Conservation (phyloP, 2,797 vertebrate species). For the Sciurus carolinensis region DNA sequence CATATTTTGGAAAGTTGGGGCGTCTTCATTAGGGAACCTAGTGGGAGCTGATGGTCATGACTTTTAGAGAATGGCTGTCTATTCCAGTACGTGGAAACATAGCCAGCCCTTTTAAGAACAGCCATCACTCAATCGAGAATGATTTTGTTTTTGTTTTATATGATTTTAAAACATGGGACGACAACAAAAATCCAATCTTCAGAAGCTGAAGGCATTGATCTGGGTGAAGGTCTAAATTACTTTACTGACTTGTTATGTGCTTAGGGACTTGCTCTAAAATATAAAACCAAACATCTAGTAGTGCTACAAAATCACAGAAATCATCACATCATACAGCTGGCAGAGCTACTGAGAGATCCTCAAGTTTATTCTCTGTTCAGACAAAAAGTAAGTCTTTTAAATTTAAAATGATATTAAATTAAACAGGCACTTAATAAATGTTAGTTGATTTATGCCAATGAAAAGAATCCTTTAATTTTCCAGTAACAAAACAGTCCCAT, state of each 20-base stretch:
- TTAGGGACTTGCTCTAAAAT: constrained; percentile 69
- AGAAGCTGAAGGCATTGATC: constrained; percentile 61
- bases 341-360: neutral
- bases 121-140: constrained; percentile 55
- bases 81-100: neutral
- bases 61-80: neutral
- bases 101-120: constrained; percentile 37
- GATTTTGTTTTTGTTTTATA: constrained; percentile 69
- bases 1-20: neutral
- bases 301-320: constrained; percentile 28
- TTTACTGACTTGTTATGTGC: constrained; percentile 60
- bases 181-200: constrained; percentile 65
- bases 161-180: constrained; percentile 57
- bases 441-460: constrained; percentile 29
- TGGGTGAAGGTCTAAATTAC: constrained; percentile 69
- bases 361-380: constrained; percentile 43
- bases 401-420: neutral
- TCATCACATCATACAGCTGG: constrained; percentile 24
- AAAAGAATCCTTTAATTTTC: constrained; percentile 11
- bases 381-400: neutral
- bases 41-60: neutral
- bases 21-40: neutral
- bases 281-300: constrained; percentile 66
- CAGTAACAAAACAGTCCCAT: neutral
- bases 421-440: constrained; percentile 10